Conservation (phyloP, 2,797 vertebrate genomes). For the Lerista edwardsae region DNA sequence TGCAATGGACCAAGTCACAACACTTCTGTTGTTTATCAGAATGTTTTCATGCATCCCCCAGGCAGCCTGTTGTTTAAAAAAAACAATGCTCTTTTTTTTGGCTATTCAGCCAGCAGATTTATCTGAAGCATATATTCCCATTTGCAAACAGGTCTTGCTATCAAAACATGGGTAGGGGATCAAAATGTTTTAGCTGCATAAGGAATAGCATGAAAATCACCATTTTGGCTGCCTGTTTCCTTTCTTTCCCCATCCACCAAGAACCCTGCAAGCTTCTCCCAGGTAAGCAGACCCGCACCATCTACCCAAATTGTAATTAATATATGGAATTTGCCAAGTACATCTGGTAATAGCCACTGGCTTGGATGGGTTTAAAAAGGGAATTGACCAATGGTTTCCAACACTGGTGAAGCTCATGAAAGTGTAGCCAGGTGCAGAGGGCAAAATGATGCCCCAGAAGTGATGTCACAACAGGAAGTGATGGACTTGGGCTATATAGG, state of each 20-base stretch:
- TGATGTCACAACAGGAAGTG: too few relatives aligned
- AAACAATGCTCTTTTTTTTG: conserved; percentile 44
- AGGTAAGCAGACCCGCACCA: not conserved
- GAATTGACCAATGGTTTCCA: not conserved
- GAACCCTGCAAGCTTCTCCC: not conserved
- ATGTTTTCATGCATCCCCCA: conserved; percentile 37
- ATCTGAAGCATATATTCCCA: conserved; percentile 58
- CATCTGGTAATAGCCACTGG: not conserved
- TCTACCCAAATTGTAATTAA: not conserved
- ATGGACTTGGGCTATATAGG: too few relatives aligned
- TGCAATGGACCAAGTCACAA: conserved; percentile 8
- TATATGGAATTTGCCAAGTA: not conserved
- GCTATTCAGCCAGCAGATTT: conserved; percentile 36
- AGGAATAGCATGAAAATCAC: conserved; percentile 42
- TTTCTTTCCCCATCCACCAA: not conserved
- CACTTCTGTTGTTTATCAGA: not conserved
- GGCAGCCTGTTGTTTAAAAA: conserved; percentile 35
- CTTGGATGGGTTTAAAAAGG: not conserved
- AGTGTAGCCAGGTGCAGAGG: too few relatives aligned
- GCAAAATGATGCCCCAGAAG: too few relatives aligned
- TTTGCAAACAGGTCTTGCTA: conserved; percentile 37
- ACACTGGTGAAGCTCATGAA: too few relatives aligned
- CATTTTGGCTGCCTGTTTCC: not conserved
- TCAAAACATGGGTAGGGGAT: conserved; percentile 35
- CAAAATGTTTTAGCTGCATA: conserved; percentile 30